Evolutionary conservation across 2,797 vertebrate genomes (phyloP).

Genomic region (Mus spretus): DNA sequence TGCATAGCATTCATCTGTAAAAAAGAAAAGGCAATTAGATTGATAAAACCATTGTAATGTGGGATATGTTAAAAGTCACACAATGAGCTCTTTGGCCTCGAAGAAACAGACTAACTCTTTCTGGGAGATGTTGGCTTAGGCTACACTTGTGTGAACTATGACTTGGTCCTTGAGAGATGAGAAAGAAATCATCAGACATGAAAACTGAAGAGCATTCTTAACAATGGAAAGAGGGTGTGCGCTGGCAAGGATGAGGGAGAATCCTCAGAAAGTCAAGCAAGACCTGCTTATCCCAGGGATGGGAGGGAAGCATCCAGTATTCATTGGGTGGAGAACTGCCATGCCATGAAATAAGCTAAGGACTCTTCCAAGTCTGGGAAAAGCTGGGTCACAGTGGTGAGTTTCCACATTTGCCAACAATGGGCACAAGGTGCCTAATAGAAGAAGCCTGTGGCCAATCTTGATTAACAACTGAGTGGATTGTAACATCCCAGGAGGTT

Average conservation of each 20-base stretch:
- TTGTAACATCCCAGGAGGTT: not conserved
- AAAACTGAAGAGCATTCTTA: not conserved
- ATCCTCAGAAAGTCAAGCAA: not conserved
- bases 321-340: not conserved
- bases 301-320: fast-evolving
- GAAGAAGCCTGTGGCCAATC: not conserved
- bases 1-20: not conserved
- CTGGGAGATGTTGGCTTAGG: not conserved
- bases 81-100: not conserved
- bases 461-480: not conserved
- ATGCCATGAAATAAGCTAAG: not conserved
- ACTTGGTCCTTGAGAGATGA: not conserved
- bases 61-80: not conserved
- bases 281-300: not conserved
- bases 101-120: not conserved
- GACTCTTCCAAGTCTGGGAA: not conserved
- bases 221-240: not conserved
- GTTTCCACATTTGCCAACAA: not conserved
- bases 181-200: not conserved
- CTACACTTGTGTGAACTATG: not conserved
- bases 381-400: not conserved
- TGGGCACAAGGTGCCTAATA: not conserved
- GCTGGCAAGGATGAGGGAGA: not conserved
- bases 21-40: not conserved
- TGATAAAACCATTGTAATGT: not conserved